Conservation (phyloP, 2,113 vertebrate genomes). For the Peucedramus taeniatus region DNA sequence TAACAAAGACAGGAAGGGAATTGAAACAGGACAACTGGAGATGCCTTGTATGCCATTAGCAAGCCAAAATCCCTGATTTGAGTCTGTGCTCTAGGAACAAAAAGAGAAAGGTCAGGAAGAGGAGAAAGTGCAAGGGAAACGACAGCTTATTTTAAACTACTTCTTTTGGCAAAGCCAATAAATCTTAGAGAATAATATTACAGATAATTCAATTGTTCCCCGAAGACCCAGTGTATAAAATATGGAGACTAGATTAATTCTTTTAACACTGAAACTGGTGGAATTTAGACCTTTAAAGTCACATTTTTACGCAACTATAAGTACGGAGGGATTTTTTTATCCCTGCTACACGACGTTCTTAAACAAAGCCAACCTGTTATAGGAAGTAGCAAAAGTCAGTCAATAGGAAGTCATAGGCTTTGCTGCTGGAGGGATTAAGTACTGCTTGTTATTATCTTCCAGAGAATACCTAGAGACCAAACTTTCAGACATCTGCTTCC, state of each 20-base stretch:
- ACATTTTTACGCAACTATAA: background rate
- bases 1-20: slow-evolving; percentile 21
- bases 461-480: background rate
- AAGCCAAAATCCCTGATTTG: background rate
- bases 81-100: background rate
- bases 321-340: background rate
- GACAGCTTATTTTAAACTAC: slow-evolving; percentile 25
- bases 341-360: background rate
- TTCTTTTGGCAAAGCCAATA: slow-evolving; percentile 44
- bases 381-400: background rate
- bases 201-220: slow-evolving; percentile 42
- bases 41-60: background rate
- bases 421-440: background rate
- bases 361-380: background rate
- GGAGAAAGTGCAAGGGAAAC: background rate
- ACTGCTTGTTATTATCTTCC: background rate
- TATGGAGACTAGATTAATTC: background rate
- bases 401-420: background rate
- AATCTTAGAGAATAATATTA: slow-evolving; percentile 42
- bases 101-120: slow-evolving; percentile 4
- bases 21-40: background rate
- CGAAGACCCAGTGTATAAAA: slow-evolving; percentile 17
- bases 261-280: background rate
- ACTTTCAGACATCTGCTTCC: background rate
- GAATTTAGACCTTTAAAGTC: background rate